Evolutionary conservation across 2,888 invertebrate genomes (phyloP).

Genomic region (Sericinus montela): DNA sequence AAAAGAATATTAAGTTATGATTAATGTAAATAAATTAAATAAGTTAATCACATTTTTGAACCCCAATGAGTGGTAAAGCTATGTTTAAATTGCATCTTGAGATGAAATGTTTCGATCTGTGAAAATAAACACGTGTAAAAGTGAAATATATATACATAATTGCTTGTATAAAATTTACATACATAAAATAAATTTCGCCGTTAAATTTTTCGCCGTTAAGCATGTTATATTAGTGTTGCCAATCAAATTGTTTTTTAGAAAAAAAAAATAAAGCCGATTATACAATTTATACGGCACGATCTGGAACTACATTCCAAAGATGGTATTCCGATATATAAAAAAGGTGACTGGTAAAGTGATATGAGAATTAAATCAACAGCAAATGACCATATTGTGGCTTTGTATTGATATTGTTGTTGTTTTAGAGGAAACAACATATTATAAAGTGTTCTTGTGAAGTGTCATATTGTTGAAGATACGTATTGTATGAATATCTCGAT

Average conservation of each 20-base stretch:
- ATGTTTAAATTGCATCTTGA: slow-evolving; percentile 36
- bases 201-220: slow-evolving; percentile 22
- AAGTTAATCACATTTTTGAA: slow-evolving; percentile 25
- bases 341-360: slow-evolving; percentile 42
- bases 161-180: slow-evolving; percentile 22
- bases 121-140: slow-evolving; percentile 30
- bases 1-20: too few species aligned
- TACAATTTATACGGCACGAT: slow-evolving; percentile 4
- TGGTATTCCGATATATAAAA: slow-evolving; percentile 2
- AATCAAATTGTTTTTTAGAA: slow-evolving; percentile 24
- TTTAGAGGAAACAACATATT: too few species aligned
- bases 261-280: slow-evolving; percentile 29
- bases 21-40: too few species aligned
- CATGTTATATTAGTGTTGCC: slow-evolving; percentile 27
- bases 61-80: slow-evolving; percentile 39
- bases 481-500: too few species aligned
- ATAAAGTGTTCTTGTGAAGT: too few species aligned
- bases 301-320: too few species aligned
- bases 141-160: slow-evolving; percentile 23
- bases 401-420: too few species aligned
- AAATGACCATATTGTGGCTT: too few species aligned
- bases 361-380: too few species aligned
- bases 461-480: too few species aligned
- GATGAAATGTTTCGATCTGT: slow-evolving; percentile 34
- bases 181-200: slow-evolving; percentile 16